Conservation (phyloP, 2,888 invertebrate genomes). For the Kryphioiulus occultus region DNA sequence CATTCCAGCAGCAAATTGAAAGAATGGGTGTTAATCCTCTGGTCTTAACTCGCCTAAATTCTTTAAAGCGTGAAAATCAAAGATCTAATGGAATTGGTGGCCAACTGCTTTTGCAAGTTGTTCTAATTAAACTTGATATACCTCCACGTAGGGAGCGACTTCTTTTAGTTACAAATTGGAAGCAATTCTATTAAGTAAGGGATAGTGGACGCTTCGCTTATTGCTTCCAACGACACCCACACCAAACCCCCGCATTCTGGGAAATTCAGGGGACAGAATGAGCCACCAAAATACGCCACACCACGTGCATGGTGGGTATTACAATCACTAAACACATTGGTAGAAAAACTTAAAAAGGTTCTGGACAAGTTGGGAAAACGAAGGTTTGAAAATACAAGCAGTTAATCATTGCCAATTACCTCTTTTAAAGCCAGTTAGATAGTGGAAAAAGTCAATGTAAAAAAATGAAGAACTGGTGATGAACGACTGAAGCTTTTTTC, state of each 20-base stretch:
- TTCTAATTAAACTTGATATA: slow-evolving; percentile 36
- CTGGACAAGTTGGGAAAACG: neutral
- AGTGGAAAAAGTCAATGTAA: too few relatives aligned
- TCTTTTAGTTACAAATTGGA: slow-evolving; percentile 36
- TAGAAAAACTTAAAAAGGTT: neutral
- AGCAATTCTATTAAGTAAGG: slow-evolving; percentile 1
- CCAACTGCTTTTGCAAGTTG: slow-evolving; percentile 28
- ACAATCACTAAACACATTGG: neutral
- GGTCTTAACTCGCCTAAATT: slow-evolving; percentile 35
- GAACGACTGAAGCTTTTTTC: too few relatives aligned
- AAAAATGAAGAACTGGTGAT: too few relatives aligned
- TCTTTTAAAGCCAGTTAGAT: too few relatives aligned
- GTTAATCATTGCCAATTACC: neutral
- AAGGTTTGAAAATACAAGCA: neutral
- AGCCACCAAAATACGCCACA: neutral
- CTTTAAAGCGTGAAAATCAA: slow-evolving; percentile 40
- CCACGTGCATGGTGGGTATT: neutral
- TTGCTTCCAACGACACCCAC: neutral
- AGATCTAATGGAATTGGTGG: slow-evolving; percentile 40
- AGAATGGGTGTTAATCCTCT: slow-evolving; percentile 32
- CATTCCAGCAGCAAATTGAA: slow-evolving; percentile 26
- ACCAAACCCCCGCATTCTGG: neutral
- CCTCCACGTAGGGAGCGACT: neutral
- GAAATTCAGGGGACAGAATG: neutral
- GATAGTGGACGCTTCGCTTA: slow-evolving; percentile 33